phyloP scores from a whole-genome alignment of 1,140 invertebrate species.

The Eupristina koningsbergeri region DNA sequence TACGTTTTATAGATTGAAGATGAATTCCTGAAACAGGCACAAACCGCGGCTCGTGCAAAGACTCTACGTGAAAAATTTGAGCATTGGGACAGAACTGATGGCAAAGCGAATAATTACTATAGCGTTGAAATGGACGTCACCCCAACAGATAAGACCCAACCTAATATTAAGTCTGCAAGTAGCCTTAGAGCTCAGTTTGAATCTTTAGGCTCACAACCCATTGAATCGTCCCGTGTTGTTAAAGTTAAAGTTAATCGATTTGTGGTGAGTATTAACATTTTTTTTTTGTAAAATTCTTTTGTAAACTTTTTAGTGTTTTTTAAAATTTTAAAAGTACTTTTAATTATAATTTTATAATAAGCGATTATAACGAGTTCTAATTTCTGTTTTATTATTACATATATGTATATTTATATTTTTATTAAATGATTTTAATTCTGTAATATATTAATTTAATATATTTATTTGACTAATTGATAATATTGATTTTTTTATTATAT shows the following conservation, averaged over 20 bases:
- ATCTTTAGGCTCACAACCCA: conserved; percentile 78
- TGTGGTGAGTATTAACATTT: conserved; percentile 80
- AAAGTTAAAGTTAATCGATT: conserved; percentile 87
- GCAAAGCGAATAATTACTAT: conserved; percentile 61
- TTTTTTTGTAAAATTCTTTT: not conserved
- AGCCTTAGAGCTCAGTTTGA: conserved; percentile 89
- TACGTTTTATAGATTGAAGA: conserved; percentile 71
- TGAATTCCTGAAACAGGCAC: conserved; percentile 80
- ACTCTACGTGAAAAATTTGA: conserved; percentile 93
- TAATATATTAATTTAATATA: not conserved
- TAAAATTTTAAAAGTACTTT: too few relatives aligned
- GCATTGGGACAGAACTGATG: conserved; percentile 86
- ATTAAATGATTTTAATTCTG: not conserved
- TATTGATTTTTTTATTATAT: not conserved
- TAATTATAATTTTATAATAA: too few relatives aligned
- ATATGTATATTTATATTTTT: not conserved
- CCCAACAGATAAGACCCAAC: conserved; percentile 74
- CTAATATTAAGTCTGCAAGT: conserved; percentile 83
- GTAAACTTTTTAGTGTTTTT: too few relatives aligned
- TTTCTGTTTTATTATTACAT: not conserved
- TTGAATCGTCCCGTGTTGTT: conserved; percentile 72
- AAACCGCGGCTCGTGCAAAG: conserved; percentile 86
- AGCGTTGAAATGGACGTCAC: conserved; percentile 72
- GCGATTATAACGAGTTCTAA: not conserved
- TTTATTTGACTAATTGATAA: not conserved